Percentiles rank a stretch among this genome's conserved stretches.
Evolutionary conservation across 2,888 invertebrate species (phyloP).

Genomic region (Halocaridina rubra): DNA sequence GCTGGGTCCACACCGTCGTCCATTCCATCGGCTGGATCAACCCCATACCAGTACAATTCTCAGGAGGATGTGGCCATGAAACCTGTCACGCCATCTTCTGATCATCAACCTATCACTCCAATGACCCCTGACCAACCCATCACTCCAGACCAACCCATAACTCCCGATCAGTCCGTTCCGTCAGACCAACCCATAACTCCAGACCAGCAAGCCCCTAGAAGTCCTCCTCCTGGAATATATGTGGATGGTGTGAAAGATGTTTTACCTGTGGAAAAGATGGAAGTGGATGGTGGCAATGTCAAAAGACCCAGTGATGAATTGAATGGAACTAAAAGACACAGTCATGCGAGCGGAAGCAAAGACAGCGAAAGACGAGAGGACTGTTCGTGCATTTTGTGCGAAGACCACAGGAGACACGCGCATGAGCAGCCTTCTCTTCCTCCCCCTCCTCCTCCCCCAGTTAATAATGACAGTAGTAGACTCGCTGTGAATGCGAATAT

Average conservation of each 20-base stretch:
- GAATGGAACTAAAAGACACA: neutral
- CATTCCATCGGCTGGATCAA: constrained; percentile 62
- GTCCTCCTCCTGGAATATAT: constrained; percentile 38
- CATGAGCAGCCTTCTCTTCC: constrained; percentile 14
- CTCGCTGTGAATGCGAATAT: neutral
- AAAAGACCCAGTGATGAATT: constrained; percentile 12
- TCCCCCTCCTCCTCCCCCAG: neutral
- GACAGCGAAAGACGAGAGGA: constrained; percentile 50
- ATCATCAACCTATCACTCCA: constrained; percentile 53
- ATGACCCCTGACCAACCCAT: constrained; percentile 61
- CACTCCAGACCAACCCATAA: constrained; percentile 58
- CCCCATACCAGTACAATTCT: constrained; percentile 60
- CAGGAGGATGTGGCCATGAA: constrained; percentile 59
- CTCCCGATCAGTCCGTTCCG: constrained; percentile 55
- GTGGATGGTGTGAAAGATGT: constrained; percentile 38
- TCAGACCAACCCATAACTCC: constrained; percentile 55
- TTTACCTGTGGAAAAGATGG: constrained; percentile 36
- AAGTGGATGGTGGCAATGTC: neutral
- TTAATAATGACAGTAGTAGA: constrained; percentile 16
- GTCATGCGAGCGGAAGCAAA: constrained; percentile 41
- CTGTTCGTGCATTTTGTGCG: constrained; percentile 52
- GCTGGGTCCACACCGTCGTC: constrained; percentile 61
- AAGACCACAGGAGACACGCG: constrained; percentile 52
- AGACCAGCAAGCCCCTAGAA: constrained; percentile 33
- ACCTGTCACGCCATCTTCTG: constrained; percentile 57